Percentiles rank a stretch among this genome's conserved stretches.
Evolutionary conservation across 1,140 invertebrate species (phyloP).

Genomic region (Capitella teleta): DNA sequence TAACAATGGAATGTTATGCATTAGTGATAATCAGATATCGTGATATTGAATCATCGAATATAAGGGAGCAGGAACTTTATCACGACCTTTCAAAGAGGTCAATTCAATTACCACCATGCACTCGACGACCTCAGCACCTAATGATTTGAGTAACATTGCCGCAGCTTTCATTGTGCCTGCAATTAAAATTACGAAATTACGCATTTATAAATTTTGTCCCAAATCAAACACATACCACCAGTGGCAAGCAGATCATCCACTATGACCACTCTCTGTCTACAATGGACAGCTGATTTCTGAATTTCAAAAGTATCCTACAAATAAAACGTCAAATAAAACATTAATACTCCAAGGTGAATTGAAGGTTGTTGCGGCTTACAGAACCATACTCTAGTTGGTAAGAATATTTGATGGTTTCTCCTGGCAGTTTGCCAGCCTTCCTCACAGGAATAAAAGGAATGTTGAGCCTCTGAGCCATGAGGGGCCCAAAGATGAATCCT

Average conservation of each 20-base stretch:
- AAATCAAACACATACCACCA: constrained; percentile 54
- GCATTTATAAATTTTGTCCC: background rate
- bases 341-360: too few species aligned
- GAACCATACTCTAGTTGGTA: constrained; percentile 81
- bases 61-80: constrained; percentile 20
- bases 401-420: constrained; percentile 54
- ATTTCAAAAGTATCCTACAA: constrained; percentile 76
- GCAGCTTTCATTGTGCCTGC: constrained; percentile 64
- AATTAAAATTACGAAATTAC: constrained; percentile 10
- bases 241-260: constrained; percentile 90
- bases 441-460: constrained; percentile 82
- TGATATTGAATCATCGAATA: background rate
- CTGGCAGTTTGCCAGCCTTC: constrained; percentile 91
- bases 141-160: constrained; percentile 53
- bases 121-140: constrained; percentile 55
- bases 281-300: constrained; percentile 56
- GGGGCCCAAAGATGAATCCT: constrained; percentile 83
- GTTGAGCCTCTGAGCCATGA: constrained; percentile 65
- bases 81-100: constrained; percentile 56
- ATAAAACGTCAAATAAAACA: too few species aligned
- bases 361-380: too few species aligned
- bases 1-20: background rate
- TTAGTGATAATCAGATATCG: too few species aligned
- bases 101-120: constrained; percentile 79
- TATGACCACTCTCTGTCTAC: constrained; percentile 64